A percentile compares a stretch with the other conserved stretches of the same genome.
phyloP scores from a whole-genome alignment of 1,140 invertebrate genomes.

The Orussus abietinus region DNA sequence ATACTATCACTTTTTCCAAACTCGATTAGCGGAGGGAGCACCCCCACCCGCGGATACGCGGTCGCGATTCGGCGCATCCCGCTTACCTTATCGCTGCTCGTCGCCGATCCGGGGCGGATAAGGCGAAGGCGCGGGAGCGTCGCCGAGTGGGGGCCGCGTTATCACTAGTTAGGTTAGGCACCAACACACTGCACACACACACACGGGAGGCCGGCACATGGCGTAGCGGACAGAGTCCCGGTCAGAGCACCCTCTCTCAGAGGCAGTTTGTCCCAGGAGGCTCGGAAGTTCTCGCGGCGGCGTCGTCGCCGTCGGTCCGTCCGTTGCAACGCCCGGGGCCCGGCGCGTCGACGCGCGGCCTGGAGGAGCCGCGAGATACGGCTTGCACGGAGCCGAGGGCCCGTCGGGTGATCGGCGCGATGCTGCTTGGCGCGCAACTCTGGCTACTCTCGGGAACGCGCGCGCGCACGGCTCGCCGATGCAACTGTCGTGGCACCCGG shows the following conservation, averaged over 20 bases:
- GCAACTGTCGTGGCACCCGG: conserved; percentile 51
- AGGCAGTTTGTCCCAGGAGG: too few species aligned
- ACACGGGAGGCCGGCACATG: conserved; percentile 52
- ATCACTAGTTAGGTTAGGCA: conserved; percentile 52
- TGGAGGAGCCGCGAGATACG: too few species aligned
- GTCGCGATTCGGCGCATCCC: not conserved
- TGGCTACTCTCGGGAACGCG: conserved; percentile 31
- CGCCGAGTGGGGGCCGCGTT: conserved; percentile 17
- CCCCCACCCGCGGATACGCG: not conserved
- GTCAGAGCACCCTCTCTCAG: too few species aligned
- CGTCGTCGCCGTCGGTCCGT: too few species aligned
- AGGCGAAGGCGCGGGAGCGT: conserved; percentile 12
- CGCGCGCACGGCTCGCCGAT: conserved; percentile 43
- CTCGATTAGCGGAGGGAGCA: not conserved
- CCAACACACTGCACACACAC: conserved; percentile 52
- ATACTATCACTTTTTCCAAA: too few species aligned
- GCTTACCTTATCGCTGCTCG: conserved; percentile 21
- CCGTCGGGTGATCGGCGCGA: too few species aligned
- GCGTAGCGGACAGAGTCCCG: conserved; percentile 22
- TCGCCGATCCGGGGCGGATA: conserved; percentile 27
- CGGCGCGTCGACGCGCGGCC: too few species aligned
- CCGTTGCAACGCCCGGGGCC: too few species aligned
- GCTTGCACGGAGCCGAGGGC: too few species aligned
- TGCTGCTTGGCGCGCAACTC: too few species aligned
- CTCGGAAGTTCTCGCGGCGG: too few species aligned